These are phyloP conservation scores for Oligia strigilis DNA, from an alignment of 2,888 invertebrate species.

Conservation along the genomic window DNA sequence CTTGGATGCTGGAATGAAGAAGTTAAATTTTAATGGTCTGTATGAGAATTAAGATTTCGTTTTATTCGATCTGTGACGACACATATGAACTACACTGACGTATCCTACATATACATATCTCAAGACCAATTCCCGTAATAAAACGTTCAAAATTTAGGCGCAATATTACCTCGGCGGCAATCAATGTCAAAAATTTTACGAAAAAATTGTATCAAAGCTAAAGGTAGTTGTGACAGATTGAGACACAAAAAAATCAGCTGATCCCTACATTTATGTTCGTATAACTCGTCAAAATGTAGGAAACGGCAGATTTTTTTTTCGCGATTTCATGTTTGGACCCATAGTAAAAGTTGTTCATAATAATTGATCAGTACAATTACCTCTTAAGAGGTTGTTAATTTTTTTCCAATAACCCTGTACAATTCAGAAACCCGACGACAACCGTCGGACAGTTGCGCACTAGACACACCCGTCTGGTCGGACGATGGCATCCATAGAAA, in stretches of 20 bases:
- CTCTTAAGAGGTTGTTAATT: no score
- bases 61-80: neutral
- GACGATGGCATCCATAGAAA: no score
- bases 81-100: neutral
- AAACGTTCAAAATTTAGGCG: neutral
- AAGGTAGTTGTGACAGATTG: no score
- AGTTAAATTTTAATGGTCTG: neutral
- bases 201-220: no score
- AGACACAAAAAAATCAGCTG: no score
- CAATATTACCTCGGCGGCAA: neutral
- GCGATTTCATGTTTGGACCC: no score
- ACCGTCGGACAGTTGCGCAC: neutral
- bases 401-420: neutral
- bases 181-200: neutral
- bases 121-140: neutral
- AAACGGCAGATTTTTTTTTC: no score
- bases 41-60: neutral
- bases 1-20: slow-evolving; percentile 68
- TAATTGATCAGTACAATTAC: no score
- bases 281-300: no score
- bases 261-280: no score
- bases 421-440: neutral
- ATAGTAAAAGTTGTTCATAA: no score
- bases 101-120: neutral
- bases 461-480: neutral